Percentiles rank a stretch among this genome's conserved stretches.
phyloP scores from a whole-genome alignment of 2,888 invertebrate genomes.

The Campopleginae sp. region DNA sequence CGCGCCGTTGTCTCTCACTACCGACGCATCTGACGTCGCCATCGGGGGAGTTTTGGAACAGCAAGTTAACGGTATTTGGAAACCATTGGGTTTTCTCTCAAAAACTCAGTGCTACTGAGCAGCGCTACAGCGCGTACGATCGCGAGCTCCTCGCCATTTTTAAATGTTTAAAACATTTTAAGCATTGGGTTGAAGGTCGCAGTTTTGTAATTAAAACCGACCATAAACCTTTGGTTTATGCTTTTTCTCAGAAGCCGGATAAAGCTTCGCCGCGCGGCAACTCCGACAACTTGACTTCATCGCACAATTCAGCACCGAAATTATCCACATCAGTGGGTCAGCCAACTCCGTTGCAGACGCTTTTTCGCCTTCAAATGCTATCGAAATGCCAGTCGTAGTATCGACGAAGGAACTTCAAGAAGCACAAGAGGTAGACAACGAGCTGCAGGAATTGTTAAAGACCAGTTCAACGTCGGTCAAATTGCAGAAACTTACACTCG shows the following conservation, averaged over 20 bases:
- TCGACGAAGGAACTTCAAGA: constrained; percentile 4
- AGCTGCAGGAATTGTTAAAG: constrained; percentile 18
- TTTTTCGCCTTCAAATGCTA: constrained; percentile 30
- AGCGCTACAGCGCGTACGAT: constrained; percentile 43
- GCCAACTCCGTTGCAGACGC: constrained; percentile 51
- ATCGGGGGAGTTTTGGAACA: constrained; percentile 38
- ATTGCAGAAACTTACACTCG: constrained; percentile 15
- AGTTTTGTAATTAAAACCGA: constrained; percentile 43
- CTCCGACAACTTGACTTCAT: constrained; percentile 43
- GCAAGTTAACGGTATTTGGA: constrained; percentile 9
- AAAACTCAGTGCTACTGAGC: constrained; percentile 24
- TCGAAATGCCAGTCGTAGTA: constrained; percentile 36
- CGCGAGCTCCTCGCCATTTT: constrained; percentile 52
- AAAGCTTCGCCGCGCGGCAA: constrained; percentile 32
- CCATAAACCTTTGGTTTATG: constrained; percentile 25
- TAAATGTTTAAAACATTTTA: constrained; percentile 25
- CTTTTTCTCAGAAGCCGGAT: constrained; percentile 17
- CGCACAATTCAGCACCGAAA: constrained; percentile 41
- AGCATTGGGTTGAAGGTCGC: constrained; percentile 41
- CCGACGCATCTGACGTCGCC: constrained; percentile 23
- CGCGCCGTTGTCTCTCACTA: constrained; percentile 41
- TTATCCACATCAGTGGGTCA: constrained; percentile 25
- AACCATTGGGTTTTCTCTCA: constrained; percentile 36
- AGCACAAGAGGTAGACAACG: constrained; percentile 43
- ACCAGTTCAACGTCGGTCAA: constrained; percentile 16